These are phyloP conservation scores for Salvelinus alpinus DNA, from an alignment of 2,113 vertebrate genomes.

Conservation along the genomic window DNA sequence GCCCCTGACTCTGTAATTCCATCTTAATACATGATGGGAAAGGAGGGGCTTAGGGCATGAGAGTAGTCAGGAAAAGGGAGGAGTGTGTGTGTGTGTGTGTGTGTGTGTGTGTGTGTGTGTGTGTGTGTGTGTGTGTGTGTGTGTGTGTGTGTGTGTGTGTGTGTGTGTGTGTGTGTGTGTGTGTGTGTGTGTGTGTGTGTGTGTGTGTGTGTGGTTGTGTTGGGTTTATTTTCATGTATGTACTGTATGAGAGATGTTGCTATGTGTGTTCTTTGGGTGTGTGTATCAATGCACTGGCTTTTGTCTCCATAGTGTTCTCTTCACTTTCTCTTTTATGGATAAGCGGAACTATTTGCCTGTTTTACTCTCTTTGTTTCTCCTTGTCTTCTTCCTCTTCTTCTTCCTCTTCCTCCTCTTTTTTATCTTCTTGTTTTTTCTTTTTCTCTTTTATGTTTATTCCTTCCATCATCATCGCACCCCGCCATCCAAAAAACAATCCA, in stretches of 20 bases:
- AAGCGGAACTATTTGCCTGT: conserved; percentile 91
- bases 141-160: conserved; percentile 20
- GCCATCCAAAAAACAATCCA: conserved; percentile 87
- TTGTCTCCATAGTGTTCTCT: conserved; percentile 41
- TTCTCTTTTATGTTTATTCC: conserved; percentile 83
- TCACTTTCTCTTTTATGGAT: conserved; percentile 81
- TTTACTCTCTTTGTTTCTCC: conserved; percentile 98
- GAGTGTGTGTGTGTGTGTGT: conserved; percentile 9
- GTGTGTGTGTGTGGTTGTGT: background rate
- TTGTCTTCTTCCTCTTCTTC: conserved; percentile 82
- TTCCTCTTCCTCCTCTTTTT: conserved; percentile 81
- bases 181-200: conserved; percentile 6
- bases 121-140: conserved; percentile 10
- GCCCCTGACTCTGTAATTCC: background rate
- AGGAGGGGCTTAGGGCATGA: background rate
- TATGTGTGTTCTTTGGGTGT: conserved; percentile 11
- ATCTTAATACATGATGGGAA: background rate
- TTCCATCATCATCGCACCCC: conserved; percentile 90
- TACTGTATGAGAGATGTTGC: conserved; percentile 13
- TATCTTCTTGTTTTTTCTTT: conserved; percentile 80
- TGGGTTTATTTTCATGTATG: background rate
- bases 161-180: conserved; percentile 19
- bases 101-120: conserved; percentile 6
- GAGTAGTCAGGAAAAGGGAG: background rate
- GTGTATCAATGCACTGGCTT: conserved; percentile 22